These are phyloP conservation scores for Choristoneura fumiferana DNA, from an alignment of 1,140 invertebrate genomes.

Conservation along the genomic window DNA sequence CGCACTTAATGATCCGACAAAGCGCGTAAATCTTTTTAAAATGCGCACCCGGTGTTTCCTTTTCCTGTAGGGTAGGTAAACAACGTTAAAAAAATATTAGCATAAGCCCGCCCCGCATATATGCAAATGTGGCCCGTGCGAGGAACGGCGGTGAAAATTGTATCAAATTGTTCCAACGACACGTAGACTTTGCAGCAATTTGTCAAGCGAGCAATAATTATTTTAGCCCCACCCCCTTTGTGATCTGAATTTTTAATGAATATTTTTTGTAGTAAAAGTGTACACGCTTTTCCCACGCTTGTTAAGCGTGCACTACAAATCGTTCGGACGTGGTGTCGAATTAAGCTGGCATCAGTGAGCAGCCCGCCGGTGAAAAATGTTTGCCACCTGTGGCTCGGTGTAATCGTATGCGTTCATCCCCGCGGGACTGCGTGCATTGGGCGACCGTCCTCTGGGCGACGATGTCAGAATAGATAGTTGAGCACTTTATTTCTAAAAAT, in stretches of 20 bases:
- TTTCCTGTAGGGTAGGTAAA: constrained; percentile 61
- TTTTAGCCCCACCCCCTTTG: constrained; percentile 48
- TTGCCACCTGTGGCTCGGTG: constrained; percentile 67
- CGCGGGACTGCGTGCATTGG: constrained; percentile 53
- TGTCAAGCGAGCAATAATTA: constrained; percentile 73
- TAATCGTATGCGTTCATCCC: constrained; percentile 76
- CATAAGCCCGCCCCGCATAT: constrained; percentile 66
- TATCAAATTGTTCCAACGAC: constrained; percentile 74
- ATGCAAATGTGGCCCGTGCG: constrained; percentile 70
- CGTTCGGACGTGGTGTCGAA: constrained; percentile 51
- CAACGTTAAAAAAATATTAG: constrained; percentile 74
- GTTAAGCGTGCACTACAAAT: constrained; percentile 51
- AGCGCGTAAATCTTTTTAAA: constrained; percentile 77
- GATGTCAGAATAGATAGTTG: too few relatives aligned
- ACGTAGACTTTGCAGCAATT: constrained; percentile 71
- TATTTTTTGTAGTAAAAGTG: constrained; percentile 20
- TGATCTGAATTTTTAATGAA: constrained; percentile 43
- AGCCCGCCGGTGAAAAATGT: constrained; percentile 69
- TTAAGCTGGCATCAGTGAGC: constrained; percentile 53
- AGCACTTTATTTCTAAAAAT: too few relatives aligned
- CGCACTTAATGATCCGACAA: constrained; percentile 76
- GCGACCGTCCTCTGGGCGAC: constrained; percentile 26
- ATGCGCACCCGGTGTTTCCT: constrained; percentile 67
- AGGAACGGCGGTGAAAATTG: constrained; percentile 70
- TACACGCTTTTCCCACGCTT: constrained; percentile 46